phyloP scores from a whole-genome alignment of 2,888 invertebrate species.

The Drosophila koepferae region DNA sequence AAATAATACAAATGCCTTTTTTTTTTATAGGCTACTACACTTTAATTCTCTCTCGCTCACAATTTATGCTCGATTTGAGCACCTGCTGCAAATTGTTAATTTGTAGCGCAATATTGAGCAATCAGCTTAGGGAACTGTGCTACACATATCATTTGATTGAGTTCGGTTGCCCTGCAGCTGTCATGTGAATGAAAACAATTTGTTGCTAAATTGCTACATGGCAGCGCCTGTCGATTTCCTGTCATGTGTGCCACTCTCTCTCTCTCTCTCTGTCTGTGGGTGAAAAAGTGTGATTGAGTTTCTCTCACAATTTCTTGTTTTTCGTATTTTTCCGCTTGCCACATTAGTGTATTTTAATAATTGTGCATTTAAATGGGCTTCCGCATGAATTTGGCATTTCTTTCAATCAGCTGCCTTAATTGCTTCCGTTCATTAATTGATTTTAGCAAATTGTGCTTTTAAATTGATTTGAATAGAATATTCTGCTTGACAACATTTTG shows the following conservation, averaged over 20 bases:
- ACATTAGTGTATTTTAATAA: slow-evolving; percentile 45
- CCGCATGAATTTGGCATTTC: slow-evolving; percentile 38
- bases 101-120: slow-evolving; percentile 35
- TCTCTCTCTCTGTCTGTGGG: too few species aligned
- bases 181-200: slow-evolving; percentile 72
- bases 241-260: slow-evolving; percentile 35
- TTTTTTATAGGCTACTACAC: too few species aligned
- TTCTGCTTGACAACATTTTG: background rate
- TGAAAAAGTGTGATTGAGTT: slow-evolving; percentile 5
- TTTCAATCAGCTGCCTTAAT: slow-evolving; percentile 44
- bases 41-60: background rate
- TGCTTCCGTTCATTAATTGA: slow-evolving; percentile 39
- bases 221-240: slow-evolving; percentile 64
- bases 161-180: slow-evolving; percentile 58
- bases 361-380: slow-evolving; percentile 58
- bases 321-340: background rate
- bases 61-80: background rate
- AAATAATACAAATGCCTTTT: too few species aligned
- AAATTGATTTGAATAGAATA: background rate
- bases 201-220: slow-evolving; percentile 71
- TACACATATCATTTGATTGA: slow-evolving; percentile 50
- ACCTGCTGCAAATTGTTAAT: slow-evolving; percentile 18
- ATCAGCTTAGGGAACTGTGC: slow-evolving; percentile 25
- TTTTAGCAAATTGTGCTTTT: slow-evolving; percentile 34
- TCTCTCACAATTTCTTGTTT: background rate